phyloP scores from a whole-genome alignment of 2,113 vertebrate species.

The Peromyscus leucopus region DNA sequence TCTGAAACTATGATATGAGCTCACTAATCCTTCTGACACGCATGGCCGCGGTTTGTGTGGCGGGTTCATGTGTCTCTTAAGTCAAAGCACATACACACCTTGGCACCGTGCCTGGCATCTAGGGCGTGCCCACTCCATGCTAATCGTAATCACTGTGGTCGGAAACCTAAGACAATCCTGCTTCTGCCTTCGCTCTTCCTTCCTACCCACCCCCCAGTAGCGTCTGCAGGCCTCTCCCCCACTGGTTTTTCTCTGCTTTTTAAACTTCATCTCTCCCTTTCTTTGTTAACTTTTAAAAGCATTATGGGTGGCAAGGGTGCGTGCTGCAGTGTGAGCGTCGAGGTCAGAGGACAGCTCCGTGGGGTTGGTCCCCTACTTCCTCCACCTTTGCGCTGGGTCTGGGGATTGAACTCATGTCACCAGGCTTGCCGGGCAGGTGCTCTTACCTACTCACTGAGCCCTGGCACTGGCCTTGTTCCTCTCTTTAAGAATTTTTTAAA shows the following conservation, averaged over 20 bases:
- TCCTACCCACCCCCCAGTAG: rapidly evolving
- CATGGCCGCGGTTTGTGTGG: not conserved
- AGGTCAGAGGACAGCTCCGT: not conserved
- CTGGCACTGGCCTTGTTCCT: not conserved
- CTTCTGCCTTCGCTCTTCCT: not conserved
- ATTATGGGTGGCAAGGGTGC: too few relatives aligned
- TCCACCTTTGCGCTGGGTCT: not conserved
- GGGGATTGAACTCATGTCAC: not conserved
- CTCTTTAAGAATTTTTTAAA: not conserved
- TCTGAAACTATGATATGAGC: not conserved
- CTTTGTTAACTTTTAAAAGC: not conserved
- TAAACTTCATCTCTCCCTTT: not conserved
- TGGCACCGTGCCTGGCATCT: not conserved
- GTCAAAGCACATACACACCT: not conserved
- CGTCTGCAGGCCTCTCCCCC: not conserved
- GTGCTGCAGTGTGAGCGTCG: not conserved
- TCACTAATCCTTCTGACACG: not conserved
- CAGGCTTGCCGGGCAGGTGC: not conserved
- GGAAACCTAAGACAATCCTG: too few relatives aligned
- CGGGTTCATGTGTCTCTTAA: not conserved
- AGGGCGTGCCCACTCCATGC: not conserved
- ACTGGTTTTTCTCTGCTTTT: not conserved
- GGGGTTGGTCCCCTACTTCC: not conserved
- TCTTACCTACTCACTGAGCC: not conserved
- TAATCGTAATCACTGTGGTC: not conserved